phyloP scores from a whole-genome alignment of 2,797 vertebrate species.

The Ispidina lecontei region DNA sequence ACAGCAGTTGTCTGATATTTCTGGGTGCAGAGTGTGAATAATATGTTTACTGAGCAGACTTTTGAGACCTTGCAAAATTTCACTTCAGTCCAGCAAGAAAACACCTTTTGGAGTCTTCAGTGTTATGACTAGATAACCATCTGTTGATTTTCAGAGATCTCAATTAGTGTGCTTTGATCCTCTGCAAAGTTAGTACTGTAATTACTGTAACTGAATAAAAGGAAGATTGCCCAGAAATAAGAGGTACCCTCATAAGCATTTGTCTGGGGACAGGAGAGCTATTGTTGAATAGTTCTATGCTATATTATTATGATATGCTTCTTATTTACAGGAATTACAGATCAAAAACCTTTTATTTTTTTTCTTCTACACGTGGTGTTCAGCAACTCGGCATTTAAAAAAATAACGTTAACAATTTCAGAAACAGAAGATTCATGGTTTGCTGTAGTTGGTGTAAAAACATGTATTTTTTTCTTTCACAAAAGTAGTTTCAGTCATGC shows the following conservation, averaged over 20 bases:
- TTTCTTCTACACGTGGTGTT: neutral
- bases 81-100: neutral
- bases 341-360: neutral
- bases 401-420: neutral
- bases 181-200: neutral
- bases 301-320: neutral
- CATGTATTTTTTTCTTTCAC: neutral
- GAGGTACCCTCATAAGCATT: neutral
- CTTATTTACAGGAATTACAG: neutral
- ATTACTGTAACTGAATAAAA: neutral
- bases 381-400: neutral
- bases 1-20: neutral
- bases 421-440: neutral
- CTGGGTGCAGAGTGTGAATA: neutral
- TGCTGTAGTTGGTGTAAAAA: neutral
- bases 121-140: neutral
- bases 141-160: neutral
- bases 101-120: neutral
- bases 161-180: neutral
- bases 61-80: neutral
- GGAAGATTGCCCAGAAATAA: neutral
- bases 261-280: neutral
- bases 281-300: neutral
- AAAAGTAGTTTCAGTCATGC: neutral
- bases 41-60: neutral